Evolutionary conservation across 2,888 invertebrate genomes (phyloP), one percentile per base, ranked within the genome.

Genomic region (Strigamia transsilvanica): DNA sequence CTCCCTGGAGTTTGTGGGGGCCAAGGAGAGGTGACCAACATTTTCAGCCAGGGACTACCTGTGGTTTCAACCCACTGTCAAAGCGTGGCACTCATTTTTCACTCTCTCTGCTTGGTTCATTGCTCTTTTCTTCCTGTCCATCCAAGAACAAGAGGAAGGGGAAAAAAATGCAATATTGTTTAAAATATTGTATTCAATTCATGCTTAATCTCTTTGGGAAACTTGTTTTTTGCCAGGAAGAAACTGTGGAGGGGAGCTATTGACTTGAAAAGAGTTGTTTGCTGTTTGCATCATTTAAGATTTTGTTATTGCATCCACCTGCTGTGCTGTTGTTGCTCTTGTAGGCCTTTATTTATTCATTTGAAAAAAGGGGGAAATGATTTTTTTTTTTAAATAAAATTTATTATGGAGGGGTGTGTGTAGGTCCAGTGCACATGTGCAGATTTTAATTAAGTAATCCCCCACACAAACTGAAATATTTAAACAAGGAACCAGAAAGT

Each of bases 81-180:
- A 73, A 73, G 73, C 73, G 73, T 73, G 73, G 73, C 73, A 32
- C 73, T 73, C 73, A 73, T 73, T 73, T 73, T 73, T 73, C 73
- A 73, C 73, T 32, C 27, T 27, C 27, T 23, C 13, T 3, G 12
- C 15, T 18, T 51, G 7, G 73, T 27, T 73, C 73, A n/a, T 73
- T 73, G 73, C 73, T 66, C 61, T 66, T 66, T 46, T 46, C 46
- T 38, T 18, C 21, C 56, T 73, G 73, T 73, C 27, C 32, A 32
- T 27, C 73, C 23, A 61, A 23, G 21, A 61, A 15, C 15, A 46
- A 46, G n/a, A 10, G 13, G 13, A 42, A 41, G 5, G 5, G 1
- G n/a, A 12, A 73, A 73, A 73, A 73, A 73, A 32, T 27, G 32
- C 10, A 56, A 56, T 27, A 73, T 73, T 73, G 32, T 56, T n/a